Percentiles rank a stretch among this genome's conserved stretches.
Evolutionary conservation across 2,113 vertebrate genomes (phyloP).

Genomic region (Pseudopodoces humilis): DNA sequence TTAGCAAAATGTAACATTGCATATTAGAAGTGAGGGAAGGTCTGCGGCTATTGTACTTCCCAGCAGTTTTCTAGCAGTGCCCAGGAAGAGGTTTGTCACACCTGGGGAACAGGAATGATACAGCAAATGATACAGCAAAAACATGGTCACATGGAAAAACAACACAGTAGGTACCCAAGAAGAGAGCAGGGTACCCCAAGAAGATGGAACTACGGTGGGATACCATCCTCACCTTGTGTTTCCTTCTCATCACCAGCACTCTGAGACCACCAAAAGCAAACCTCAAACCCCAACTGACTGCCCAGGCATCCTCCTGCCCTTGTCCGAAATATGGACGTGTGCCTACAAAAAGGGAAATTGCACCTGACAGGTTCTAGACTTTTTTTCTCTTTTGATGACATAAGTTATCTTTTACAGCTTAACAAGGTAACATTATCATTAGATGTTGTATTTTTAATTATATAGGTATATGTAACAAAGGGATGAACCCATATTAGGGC

Average conservation of each 20-base stretch:
- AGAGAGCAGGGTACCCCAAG: not conserved
- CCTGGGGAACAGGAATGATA: not conserved
- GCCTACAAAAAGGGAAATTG: not conserved
- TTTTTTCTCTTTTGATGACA: not conserved
- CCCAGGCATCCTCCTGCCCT: not conserved
- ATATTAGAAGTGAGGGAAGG: not conserved
- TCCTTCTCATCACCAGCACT: not conserved
- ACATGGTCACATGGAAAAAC: not conserved
- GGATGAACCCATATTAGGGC: accelerated
- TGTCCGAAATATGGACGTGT: not conserved
- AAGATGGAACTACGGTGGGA: not conserved
- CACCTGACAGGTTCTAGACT: not conserved
- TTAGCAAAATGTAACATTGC: not conserved
- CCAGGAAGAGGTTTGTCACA: not conserved
- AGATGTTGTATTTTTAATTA: not conserved
- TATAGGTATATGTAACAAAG: not conserved
- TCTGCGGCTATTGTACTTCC: not conserved
- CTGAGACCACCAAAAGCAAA: not conserved
- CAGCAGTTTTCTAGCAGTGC: not conserved
- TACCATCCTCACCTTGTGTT: not conserved
- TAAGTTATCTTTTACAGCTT: not conserved
- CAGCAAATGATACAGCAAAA: slow-evolving; percentile 45
- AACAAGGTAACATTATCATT: not conserved
- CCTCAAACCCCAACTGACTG: not conserved
- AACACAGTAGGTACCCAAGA: not conserved